Evolutionary conservation across 2,113 vertebrate genomes (phyloP).

Genomic region (Phoxinus phoxinus): DNA sequence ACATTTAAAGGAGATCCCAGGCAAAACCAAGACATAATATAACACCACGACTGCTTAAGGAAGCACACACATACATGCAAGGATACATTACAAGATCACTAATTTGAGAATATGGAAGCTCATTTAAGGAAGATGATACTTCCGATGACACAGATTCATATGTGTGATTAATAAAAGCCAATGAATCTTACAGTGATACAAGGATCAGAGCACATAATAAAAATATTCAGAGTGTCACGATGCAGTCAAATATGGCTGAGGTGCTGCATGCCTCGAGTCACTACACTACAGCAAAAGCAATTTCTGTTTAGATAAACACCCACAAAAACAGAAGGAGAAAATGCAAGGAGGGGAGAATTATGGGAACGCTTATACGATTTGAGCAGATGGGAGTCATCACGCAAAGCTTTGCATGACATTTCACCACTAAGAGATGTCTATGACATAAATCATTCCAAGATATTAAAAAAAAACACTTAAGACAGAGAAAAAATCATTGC

Average conservation of each 20-base stretch:
- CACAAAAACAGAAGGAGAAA: slow-evolving; percentile 13
- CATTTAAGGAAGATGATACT: background rate
- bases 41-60: background rate
- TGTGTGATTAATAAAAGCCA: slow-evolving; percentile 11
- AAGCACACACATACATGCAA: background rate
- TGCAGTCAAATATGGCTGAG: background rate
- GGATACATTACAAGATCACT: slow-evolving; percentile 8
- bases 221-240: background rate
- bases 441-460: slow-evolving; percentile 43
- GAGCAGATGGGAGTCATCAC: slow-evolving; percentile 69
- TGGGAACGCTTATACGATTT: slow-evolving; percentile 36
- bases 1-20: background rate
- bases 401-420: slow-evolving; percentile 65
- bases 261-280: background rate
- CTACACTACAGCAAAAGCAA: background rate
- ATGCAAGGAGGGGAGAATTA: background rate
- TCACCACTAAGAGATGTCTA: slow-evolving; percentile 54
- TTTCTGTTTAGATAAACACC: slow-evolving; percentile 3
- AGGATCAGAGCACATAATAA: background rate
- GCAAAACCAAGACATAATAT: background rate
- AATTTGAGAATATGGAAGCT: background rate
- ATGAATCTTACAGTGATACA: background rate
- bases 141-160: background rate
- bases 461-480: slow-evolving; percentile 55
- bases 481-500: background rate